phyloP scores from a whole-genome alignment of 2,888 invertebrate species.

The Sinodicranocentrus sp. region DNA sequence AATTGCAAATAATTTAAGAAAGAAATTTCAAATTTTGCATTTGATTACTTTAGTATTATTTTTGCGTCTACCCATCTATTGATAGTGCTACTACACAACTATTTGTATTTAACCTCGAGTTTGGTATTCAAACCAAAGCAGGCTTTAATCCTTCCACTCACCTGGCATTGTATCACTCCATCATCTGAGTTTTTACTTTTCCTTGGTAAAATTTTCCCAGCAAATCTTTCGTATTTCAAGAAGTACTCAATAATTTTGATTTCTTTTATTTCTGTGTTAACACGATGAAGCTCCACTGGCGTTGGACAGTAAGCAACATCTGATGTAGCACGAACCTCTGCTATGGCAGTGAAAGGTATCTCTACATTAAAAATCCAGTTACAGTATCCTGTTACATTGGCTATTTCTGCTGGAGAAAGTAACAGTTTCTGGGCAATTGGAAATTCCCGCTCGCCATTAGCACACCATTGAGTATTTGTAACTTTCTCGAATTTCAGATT shows the following conservation, averaged over 20 bases:
- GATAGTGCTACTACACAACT: too few relatives aligned
- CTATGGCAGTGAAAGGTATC: conserved; percentile 63
- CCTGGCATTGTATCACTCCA: conserved; percentile 42
- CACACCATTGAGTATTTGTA: conserved; percentile 60
- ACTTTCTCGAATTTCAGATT: conserved; percentile 33
- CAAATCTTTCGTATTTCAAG: conserved; percentile 63
- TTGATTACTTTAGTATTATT: too few relatives aligned
- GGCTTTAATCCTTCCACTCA: conserved; percentile 50
- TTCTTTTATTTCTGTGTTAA: conserved; percentile 35
- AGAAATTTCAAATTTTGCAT: too few relatives aligned
- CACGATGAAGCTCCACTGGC: conserved; percentile 34
- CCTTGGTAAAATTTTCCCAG: conserved; percentile 55
- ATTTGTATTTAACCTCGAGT: conserved; percentile 53
- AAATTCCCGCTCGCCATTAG: conserved; percentile 25
- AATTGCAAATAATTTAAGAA: too few relatives aligned
- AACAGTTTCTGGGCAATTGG: conserved; percentile 33
- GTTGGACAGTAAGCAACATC: conserved; percentile 32
- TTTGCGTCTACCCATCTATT: too few relatives aligned
- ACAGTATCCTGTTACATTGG: conserved; percentile 51
- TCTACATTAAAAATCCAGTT: conserved; percentile 58
- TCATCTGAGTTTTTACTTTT: not conserved
- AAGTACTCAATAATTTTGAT: conserved; percentile 55
- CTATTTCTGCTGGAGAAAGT: conserved; percentile 17
- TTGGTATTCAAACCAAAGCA: conserved; percentile 62
- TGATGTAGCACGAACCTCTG: conserved; percentile 45